Evolutionary conservation across 2,888 invertebrate species (phyloP).

Genomic region (Dromius quadrimaculatus): DNA sequence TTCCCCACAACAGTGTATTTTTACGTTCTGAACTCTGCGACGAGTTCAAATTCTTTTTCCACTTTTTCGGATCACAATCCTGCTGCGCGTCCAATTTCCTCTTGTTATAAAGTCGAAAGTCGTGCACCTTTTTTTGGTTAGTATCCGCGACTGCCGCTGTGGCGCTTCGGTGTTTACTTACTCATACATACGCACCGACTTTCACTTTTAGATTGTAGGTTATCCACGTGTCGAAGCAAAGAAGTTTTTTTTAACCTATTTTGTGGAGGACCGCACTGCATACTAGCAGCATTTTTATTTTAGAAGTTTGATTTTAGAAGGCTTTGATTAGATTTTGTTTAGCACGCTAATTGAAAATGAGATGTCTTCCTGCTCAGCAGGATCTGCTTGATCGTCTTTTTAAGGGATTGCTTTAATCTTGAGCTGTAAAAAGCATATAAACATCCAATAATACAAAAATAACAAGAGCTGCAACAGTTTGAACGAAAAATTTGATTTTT

Average conservation of each 20-base stretch:
- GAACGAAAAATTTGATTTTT: too few relatives aligned
- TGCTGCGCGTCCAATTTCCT: neutral
- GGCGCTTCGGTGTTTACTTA: constrained; percentile 28
- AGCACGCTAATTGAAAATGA: too few relatives aligned
- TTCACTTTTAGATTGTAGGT: constrained; percentile 56
- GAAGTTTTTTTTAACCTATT: constrained; percentile 59
- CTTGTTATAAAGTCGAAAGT: neutral
- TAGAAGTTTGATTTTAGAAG: constrained; percentile 17
- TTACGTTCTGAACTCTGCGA: constrained; percentile 47
- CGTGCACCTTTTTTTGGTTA: neutral
- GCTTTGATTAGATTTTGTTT: constrained; percentile 31
- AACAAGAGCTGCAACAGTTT: too few relatives aligned
- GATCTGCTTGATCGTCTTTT: too few relatives aligned
- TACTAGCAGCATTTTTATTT: constrained; percentile 27
- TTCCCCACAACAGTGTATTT: constrained; percentile 44
- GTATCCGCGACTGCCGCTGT: constrained; percentile 19
- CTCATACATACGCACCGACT: constrained; percentile 37
- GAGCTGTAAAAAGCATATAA: too few relatives aligned
- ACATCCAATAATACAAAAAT: too few relatives aligned
- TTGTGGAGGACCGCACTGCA: constrained; percentile 52
- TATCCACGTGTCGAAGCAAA: constrained; percentile 60
- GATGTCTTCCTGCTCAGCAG: too few relatives aligned
- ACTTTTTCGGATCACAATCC: constrained; percentile 42
- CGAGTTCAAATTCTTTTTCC: constrained; percentile 51
- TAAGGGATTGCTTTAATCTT: too few relatives aligned